phyloP scores from a whole-genome alignment of 2,888 invertebrate genomes.

The Macroteleia sp. region DNA sequence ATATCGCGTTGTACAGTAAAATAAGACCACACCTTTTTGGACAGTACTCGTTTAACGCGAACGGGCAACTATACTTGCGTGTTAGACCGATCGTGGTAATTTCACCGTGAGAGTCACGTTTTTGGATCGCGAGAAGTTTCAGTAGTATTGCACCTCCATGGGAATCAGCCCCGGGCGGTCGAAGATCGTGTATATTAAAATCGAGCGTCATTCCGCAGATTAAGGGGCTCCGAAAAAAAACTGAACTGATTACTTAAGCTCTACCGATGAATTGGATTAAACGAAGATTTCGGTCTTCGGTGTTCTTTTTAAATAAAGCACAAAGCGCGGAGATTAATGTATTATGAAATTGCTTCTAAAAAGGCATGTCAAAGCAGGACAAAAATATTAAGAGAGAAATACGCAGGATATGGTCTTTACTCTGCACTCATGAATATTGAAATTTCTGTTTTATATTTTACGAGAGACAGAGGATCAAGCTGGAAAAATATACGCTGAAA shows the following conservation, averaged over 20 bases:
- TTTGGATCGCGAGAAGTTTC: constrained; percentile 50
- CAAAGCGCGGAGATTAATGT: constrained; percentile 49
- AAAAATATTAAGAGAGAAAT: constrained; percentile 63
- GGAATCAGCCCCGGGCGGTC: constrained; percentile 78
- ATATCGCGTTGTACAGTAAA: constrained; percentile 26
- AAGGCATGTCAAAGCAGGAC: constrained; percentile 54
- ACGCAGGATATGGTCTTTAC: constrained; percentile 59
- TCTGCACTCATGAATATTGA: constrained; percentile 64
- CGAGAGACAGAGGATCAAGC: constrained; percentile 63
- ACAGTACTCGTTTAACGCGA: constrained; percentile 27
- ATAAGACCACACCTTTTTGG: constrained; percentile 36
- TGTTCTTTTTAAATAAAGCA: constrained; percentile 51
- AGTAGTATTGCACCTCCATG: constrained; percentile 68
- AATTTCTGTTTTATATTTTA: constrained; percentile 65
- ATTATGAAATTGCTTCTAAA: constrained; percentile 57
- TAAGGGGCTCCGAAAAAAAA: constrained; percentile 6
- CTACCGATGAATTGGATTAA: constrained; percentile 53
- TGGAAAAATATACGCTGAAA: constrained; percentile 64
- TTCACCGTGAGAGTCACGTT: constrained; percentile 37
- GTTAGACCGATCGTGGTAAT: constrained; percentile 50
- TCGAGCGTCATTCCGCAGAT: constrained; percentile 44
- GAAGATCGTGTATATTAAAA: constrained; percentile 73
- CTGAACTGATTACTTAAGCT: constrained; percentile 53
- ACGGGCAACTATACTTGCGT: constrained; percentile 31
- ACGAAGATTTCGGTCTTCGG: constrained; percentile 34